Conservation (phyloP, 1,140 invertebrate species). For the Plutomurus gul region DNA sequence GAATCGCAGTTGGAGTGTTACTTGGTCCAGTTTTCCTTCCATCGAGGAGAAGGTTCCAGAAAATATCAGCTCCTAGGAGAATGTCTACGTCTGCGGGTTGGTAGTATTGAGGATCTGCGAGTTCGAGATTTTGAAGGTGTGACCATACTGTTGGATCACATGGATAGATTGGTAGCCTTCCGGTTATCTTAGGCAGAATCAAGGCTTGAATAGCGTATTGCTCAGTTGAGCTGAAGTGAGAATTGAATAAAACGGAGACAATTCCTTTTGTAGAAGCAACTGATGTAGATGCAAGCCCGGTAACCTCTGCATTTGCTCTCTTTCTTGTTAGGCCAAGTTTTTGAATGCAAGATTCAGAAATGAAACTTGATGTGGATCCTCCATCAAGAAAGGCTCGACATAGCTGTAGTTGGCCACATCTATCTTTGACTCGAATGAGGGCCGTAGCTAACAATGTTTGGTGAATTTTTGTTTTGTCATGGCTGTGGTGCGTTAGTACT, state of each 20-base stretch:
- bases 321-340: neutral
- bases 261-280: neutral
- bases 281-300: neutral
- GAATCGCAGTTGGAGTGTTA: neutral
- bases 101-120: neutral
- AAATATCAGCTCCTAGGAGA: neutral
- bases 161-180: neutral
- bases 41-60: neutral
- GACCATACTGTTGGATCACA: neutral
- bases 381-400: neutral
- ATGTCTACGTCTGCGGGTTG: neutral
- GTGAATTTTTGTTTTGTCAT: neutral
- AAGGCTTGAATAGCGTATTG: too few species aligned
- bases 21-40: neutral
- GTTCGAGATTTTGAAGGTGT: neutral
- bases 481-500: too few species aligned
- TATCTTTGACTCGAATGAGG: neutral
- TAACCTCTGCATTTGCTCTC: neutral
- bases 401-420: neutral
- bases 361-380: neutral
- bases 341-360: neutral
- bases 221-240: neutral
- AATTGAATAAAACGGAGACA: neutral
- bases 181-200: neutral
- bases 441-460: neutral